Evolutionary conservation across 1,140 invertebrate genomes (phyloP), one percentile per base, ranked within the genome.

Genomic region (Amphibalanus amphitrite): DNA sequence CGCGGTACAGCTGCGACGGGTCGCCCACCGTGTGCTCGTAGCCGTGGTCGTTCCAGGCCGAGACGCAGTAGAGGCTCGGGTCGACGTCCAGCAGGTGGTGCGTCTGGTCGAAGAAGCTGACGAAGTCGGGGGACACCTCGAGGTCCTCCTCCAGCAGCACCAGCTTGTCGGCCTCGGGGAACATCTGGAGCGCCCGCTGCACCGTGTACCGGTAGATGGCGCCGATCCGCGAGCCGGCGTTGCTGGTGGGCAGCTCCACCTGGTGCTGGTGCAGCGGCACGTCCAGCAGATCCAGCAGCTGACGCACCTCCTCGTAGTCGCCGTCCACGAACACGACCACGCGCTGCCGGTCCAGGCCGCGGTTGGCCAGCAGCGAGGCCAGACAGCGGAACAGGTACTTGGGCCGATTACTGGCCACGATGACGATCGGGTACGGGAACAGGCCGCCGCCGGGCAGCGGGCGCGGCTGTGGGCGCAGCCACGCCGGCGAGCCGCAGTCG

Each of bases 21-120:
- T 87, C 84, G 71, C 82, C 79, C 76, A 82, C 83, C 1, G 85
- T 86, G 75, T 87, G 85, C 72, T 86, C 82, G 76, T 85, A 85
- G 69, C 85, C 84, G 78, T 86, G 85, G 77, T 87, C 86, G 81
- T 87, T 86, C 85, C 86, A 87, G 0, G 86, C 86, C 28, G 85
- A 86, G 29, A 87, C 81, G 78, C 85, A 87, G 75, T 86, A 87
- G 28, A 87, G 71, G 40, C 78, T 80, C 0, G 78, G 74, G 74
- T 86, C 84, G 74, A 85, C 81, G 72, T 85, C 84, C 29, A 87
- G 75, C 20, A 87, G 73, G 69, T 80, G 80, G n/a, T 82, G 74
- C 15, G 85, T 85, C 78, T 87, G 86, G 76, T 82, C 84, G 76
- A 87, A 86, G 76, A 85, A 87, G 78, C 71, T 84, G 74, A 85